Percentiles rank a stretch among this genome's conserved stretches.
Evolutionary conservation across 2,113 vertebrate species (phyloP).

Genomic region (Pimephales promelas): DNA sequence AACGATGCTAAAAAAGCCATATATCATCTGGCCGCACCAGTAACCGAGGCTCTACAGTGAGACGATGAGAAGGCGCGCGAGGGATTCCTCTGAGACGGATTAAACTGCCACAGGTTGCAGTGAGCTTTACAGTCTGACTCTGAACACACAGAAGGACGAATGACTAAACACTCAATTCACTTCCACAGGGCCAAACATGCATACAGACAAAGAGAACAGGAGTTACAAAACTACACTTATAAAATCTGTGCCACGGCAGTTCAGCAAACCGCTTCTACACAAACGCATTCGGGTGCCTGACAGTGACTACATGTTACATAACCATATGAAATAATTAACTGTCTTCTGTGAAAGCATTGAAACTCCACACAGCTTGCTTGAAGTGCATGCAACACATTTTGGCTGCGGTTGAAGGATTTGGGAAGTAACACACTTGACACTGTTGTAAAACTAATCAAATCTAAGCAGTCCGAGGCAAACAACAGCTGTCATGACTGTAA

Average conservation of each 20-base stretch:
- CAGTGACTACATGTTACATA: not conserved
- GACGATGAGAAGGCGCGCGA: not conserved
- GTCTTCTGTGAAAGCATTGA: not conserved
- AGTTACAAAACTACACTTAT: conserved; percentile 2
- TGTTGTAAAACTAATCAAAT: not conserved
- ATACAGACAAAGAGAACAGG: not conserved
- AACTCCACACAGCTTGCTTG: not conserved
- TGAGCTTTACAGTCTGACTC: not conserved
- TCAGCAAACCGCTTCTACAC: not conserved
- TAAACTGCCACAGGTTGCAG: not conserved
- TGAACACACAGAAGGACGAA: conserved; percentile 4
- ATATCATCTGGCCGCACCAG: not conserved
- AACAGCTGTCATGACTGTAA: not conserved
- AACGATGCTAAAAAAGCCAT: not conserved
- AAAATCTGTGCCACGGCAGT: not conserved
- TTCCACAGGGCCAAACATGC: not conserved
- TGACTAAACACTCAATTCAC: not conserved
- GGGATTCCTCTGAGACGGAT: conserved; percentile 4
- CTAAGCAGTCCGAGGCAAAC: not conserved
- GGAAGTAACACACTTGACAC: not conserved
- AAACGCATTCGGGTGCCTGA: not conserved
- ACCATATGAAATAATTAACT: not conserved
- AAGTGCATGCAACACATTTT: not conserved
- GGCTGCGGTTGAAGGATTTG: not conserved
- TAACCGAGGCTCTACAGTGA: not conserved